Base-by-base conservation (phyloP, 2,888 invertebrate species). In the Hofmannophila pseudospretella region DNA sequence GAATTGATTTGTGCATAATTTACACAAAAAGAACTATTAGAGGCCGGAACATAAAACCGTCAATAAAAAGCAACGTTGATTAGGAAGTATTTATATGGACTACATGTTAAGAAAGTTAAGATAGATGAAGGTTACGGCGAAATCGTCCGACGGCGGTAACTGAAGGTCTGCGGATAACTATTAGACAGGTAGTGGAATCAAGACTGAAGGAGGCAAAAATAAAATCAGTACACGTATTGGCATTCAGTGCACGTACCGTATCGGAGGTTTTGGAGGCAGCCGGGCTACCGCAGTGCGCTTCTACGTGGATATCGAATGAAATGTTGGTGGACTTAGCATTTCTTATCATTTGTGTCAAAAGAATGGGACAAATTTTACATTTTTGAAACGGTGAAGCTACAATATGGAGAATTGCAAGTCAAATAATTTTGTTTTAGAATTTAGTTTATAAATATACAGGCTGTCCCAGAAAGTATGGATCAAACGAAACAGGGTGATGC, bases 1-100 rank as follows among this genome's bases (percentile, higher is more conserved):
- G 76, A 77, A 81, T 80, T 77, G 80, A 78, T 82, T 77, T 81
- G 63, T 82, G 79, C 78, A 84, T 84, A 84, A 81, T 82, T 82
- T 73, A 80, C 53, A 63, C 58, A 61, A 66, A 67, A 67, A 62
- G 58, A 68, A 68, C 67, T 58, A 59, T 65, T 63, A 63, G 53
- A 60, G 56, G 56, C 41, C 49, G 45, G 37, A 54, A 56, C 62
- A 58, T 71, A 73, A 73, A 74, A 64, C 62, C 51, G 55, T 56
- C 53, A 55, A 62, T 73, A 69, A 73, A 41, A 68, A 66, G 53
- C 46, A 36, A 44, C 43, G 44, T 46, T 49, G 54, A 55, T 62
- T 61, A 54, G 37, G 13, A 41, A 32, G 34, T 36, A 32, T 39
- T 31, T 14, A 23, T n/a, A 23, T n/a, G 23, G 23, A 7, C 8